phyloP scores from a whole-genome alignment of 1,140 invertebrate species.

The Aplysia californica region DNA sequence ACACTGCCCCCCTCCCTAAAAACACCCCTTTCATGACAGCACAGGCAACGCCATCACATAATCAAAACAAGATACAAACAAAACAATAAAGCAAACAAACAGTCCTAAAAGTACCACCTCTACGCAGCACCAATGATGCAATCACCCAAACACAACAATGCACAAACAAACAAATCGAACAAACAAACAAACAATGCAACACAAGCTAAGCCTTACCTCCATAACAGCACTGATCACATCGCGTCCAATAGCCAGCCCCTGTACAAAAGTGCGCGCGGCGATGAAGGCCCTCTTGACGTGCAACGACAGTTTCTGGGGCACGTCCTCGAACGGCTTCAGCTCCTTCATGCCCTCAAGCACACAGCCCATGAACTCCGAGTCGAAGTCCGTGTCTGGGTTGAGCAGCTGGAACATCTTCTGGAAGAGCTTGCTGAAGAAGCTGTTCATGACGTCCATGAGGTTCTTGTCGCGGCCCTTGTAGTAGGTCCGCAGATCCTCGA shows the following conservation, averaged over 20 bases:
- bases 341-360: slow-evolving; percentile 91
- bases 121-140: too few species aligned
- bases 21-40: too few species aligned
- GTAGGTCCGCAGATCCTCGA: slow-evolving; percentile 89
- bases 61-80: too few species aligned
- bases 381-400: slow-evolving; percentile 90
- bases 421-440: slow-evolving; percentile 92
- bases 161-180: too few species aligned
- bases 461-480: slow-evolving; percentile 80
- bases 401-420: slow-evolving; percentile 95
- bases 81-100: too few species aligned
- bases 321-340: slow-evolving; percentile 93
- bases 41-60: too few species aligned
- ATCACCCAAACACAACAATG: too few species aligned
- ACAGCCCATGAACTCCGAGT: slow-evolving; percentile 86
- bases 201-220: slow-evolving; percentile 71
- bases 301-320: slow-evolving; percentile 87
- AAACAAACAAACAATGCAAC: neutral
- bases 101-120: too few species aligned
- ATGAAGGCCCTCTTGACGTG: slow-evolving; percentile 94
- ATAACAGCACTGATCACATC: slow-evolving; percentile 86
- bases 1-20: too few species aligned
- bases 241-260: slow-evolving; percentile 84
- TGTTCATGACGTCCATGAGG: slow-evolving; percentile 87
- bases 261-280: slow-evolving; percentile 91